Percentiles rank a stretch among this genome's conserved stretches.
These are phyloP conservation scores for Aphaenogaster ashmeadi DNA, from an alignment of 1,140 invertebrate genomes.

Conservation along the genomic window DNA sequence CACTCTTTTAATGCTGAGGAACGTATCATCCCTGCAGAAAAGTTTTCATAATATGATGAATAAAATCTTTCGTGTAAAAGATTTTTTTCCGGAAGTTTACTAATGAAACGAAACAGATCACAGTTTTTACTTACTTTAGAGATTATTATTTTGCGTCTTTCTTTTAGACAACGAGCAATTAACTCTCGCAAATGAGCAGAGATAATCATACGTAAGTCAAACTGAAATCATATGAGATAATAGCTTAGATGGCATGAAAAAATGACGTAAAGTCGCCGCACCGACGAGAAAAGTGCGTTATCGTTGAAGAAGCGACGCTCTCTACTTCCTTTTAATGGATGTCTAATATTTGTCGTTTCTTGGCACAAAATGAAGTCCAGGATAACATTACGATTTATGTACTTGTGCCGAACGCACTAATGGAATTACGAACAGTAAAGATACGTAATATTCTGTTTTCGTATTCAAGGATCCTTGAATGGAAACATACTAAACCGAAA, in stretches of 20 bases:
- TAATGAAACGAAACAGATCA: neutral
- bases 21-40: neutral
- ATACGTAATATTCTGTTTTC: neutral
- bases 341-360: conserved; percentile 30
- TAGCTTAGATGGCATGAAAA: neutral
- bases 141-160: neutral
- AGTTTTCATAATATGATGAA: neutral
- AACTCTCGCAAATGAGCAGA: neutral
- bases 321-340: conserved; percentile 15
- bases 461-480: neutral
- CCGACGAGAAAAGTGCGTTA: neutral
- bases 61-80: neutral
- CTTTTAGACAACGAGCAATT: neutral
- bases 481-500: neutral
- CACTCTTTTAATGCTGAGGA: neutral
- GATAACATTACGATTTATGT: conserved; percentile 23
- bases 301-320: neutral
- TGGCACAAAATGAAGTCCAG: neutral
- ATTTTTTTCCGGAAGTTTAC: neutral
- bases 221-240: neutral
- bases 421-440: neutral
- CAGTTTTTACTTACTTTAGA: neutral
- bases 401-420: neutral
- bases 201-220: neutral
- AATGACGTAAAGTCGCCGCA: neutral